Percentiles rank a stretch among this genome's conserved stretches.
Evolutionary conservation across 1,140 invertebrate species (phyloP).

Genomic region (Coptotermes formosanus): DNA sequence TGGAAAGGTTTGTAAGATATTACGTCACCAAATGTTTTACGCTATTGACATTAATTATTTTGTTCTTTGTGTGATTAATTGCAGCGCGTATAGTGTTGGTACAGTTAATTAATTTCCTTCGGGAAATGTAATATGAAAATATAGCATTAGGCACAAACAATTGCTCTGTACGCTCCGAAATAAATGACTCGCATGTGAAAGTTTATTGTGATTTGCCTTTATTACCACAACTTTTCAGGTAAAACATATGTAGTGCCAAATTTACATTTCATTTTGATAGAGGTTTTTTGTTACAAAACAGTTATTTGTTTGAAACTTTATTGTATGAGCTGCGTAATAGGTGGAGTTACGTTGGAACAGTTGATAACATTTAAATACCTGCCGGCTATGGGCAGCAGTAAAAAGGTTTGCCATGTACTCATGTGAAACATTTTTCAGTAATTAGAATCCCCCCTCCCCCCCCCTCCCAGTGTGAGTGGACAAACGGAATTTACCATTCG

Average conservation of each 20-base stretch:
- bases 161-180: neutral
- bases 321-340: neutral
- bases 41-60: neutral
- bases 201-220: neutral
- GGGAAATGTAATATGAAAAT: conserved; percentile 12
- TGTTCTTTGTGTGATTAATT: neutral
- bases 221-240: conserved; percentile 1
- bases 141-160: neutral
- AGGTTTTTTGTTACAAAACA: neutral
- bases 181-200: neutral
- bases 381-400: neutral
- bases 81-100: neutral
- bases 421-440: conserved; percentile 9
- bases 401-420: conserved; percentile 15
- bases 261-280: neutral
- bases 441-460: neutral
- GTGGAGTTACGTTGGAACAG: conserved; percentile 1
- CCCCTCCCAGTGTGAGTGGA: neutral
- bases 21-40: neutral
- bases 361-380: conserved; percentile 17
- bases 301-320: conserved; percentile 6
- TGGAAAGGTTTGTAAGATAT: neutral
- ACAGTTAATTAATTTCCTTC: conserved; percentile 14
- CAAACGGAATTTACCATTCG: conserved; percentile 16
- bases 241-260: conserved; percentile 2